These are phyloP conservation scores for Phodopus roborovskii DNA, from an alignment of 2,113 vertebrate genomes.

Conservation along the genomic window DNA sequence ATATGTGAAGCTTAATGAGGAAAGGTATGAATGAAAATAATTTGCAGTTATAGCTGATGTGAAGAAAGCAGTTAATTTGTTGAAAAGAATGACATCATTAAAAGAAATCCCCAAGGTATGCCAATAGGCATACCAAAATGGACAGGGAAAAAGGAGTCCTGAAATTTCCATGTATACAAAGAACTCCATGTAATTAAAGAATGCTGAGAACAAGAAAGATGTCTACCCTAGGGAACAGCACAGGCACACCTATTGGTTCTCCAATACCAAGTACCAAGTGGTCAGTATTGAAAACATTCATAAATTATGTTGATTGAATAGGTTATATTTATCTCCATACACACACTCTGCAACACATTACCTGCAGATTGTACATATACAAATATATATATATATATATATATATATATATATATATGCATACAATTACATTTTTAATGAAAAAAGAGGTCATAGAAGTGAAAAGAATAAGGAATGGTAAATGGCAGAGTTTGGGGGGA, in stretches of 20 bases:
- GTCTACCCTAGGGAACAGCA: not conserved
- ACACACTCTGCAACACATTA: not conserved
- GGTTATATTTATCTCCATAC: not conserved
- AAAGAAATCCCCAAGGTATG: not conserved
- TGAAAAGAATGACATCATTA: not conserved
- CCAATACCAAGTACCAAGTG: not conserved
- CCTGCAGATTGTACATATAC: too few species aligned
- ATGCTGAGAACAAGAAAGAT: not conserved
- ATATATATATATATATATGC: not conserved
- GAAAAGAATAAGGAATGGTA: not conserved
- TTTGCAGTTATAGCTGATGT: not conserved
- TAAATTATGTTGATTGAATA: not conserved
- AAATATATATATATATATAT: not conserved
- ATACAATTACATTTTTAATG: not conserved
- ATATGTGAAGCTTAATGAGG: too few species aligned
- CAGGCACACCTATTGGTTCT: not conserved
- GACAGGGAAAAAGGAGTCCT: too few species aligned
- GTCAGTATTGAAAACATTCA: not conserved
- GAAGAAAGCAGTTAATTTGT: not conserved
- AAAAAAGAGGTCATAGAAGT: not conserved
- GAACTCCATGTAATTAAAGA: not conserved
- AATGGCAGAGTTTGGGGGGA: not conserved
- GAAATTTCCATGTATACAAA: not conserved
- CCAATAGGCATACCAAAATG: too few species aligned
- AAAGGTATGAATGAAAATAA: not conserved